Evolutionary conservation across 2,797 vertebrate genomes (phyloP), one percentile per base, ranked within the genome.

Genomic region (Benthosema pterotum): DNA sequence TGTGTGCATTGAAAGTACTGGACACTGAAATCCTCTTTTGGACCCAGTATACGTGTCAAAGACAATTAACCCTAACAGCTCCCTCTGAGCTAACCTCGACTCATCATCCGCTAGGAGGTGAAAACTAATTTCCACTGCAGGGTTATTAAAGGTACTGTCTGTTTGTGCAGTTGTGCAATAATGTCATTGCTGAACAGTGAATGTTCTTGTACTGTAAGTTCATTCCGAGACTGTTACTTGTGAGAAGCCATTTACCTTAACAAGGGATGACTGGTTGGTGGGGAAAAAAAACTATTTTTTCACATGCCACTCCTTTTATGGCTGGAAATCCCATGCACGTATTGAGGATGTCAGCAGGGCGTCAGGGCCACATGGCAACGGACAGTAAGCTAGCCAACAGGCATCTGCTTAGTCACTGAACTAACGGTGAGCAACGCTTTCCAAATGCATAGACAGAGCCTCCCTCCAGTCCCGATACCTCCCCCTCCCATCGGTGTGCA

Each of bases 341-440:
- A 60, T 28, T 84, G 74, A 77, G 52, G 32, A 71, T 69, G 75
- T 83, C 79, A 80, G 11, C 43, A 52, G n/a, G 57, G 48, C 65
- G 70, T 77, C 32, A 80, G 81, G 84, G 69, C 82, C 78, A n/a
- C n/a, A 63, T 50, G 55, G 58, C 62, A 78, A 69, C 71, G 83
- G 80, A 86, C 84, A 57, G 80, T 84, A 83, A 57, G 63, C 64
- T 52, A 51, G n/a, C 60, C 56, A 68, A 48, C 67, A 75, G 71
- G 63, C 57, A 51, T 83, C 69, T 77, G 73, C 72, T 79, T 56
- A 43, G 68, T 87, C 74, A 69, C 69, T 68, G 60, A 65, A 72
- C n/a, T n/a, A n/a, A 15, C 7, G 68, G 54, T 60, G 57, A 82
- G 67, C 38, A 62, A 60, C 53, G n/a, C 56, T 13, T 55, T 67